Evolutionary conservation across 2,888 invertebrate genomes (phyloP).

Genomic region (Netelia virgata): DNA sequence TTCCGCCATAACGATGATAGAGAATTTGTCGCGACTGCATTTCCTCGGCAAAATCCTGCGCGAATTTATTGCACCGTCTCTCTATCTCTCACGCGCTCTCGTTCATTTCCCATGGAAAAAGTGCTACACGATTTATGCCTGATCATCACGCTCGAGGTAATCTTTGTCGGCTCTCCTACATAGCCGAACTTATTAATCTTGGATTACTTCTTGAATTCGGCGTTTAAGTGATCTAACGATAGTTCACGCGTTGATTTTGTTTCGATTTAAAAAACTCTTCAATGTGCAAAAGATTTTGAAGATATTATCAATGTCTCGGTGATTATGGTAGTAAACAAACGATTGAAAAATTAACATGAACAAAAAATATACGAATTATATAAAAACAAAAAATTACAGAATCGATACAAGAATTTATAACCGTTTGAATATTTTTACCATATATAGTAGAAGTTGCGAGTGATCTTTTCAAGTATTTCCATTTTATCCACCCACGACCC

Average conservation of each 20-base stretch:
- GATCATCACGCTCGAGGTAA: constrained; percentile 51
- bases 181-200: constrained; percentile 20
- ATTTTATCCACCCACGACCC: constrained; percentile 18
- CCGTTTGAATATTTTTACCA: too few relatives aligned
- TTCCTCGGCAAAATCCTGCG: constrained; percentile 68
- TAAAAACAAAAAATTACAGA: too few relatives aligned
- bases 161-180: constrained; percentile 26
- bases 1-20: constrained; percentile 68
- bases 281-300: neutral
- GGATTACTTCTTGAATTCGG: constrained; percentile 35
- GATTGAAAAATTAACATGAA: neutral
- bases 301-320: too few relatives aligned
- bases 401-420: too few relatives aligned
- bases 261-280: too few relatives aligned
- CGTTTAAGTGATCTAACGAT: neutral
- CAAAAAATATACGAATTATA: too few relatives aligned
- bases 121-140: constrained; percentile 50
- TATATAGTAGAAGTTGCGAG: too few relatives aligned
- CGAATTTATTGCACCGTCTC: constrained; percentile 65
- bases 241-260: too few relatives aligned
- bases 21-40: constrained; percentile 72
- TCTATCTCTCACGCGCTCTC: constrained; percentile 33
- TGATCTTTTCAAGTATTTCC: neutral
- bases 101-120: constrained; percentile 28
- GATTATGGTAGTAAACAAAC: neutral